A percentile compares a stretch with the other conserved stretches of the same genome.
phyloP scores from a whole-genome alignment of 2,797 vertebrate genomes.

The Sebastes taczanowskii region DNA sequence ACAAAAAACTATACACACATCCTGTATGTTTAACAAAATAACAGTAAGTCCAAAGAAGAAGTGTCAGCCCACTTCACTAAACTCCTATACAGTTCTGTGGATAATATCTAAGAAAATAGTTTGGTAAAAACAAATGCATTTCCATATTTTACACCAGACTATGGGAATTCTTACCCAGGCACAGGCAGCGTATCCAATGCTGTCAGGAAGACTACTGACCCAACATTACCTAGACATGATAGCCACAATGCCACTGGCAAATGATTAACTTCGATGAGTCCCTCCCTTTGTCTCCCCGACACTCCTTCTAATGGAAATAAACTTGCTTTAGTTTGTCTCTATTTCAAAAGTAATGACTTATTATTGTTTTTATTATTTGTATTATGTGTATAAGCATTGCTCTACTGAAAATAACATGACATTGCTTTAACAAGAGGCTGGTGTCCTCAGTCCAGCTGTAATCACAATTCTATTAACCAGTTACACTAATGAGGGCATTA shows the following conservation, averaged over 20 bases:
- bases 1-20: not conserved
- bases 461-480: not conserved
- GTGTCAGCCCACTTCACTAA: not conserved
- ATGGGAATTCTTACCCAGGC: not conserved
- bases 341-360: not conserved
- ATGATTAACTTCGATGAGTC: conserved; percentile 56
- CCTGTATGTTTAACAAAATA: not conserved
- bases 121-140: not conserved
- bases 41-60: not conserved
- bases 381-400: too few species aligned
- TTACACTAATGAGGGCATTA: not conserved
- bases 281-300: not conserved
- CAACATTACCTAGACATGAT: not conserved
- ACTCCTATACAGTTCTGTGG: not conserved
- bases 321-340: not conserved
- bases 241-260: not conserved
- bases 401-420: not conserved
- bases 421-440: not conserved
- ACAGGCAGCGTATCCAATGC: conserved; percentile 9
- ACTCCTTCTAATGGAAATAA: not conserved
- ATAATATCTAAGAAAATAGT: not conserved
- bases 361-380: not conserved
- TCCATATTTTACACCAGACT: not conserved
- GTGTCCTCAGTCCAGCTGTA: not conserved
- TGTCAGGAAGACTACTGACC: not conserved